Evolutionary conservation across 2,888 invertebrate genomes (phyloP), one percentile per base, ranked within the genome.

Genomic region (Ophonus ardosiacus): DNA sequence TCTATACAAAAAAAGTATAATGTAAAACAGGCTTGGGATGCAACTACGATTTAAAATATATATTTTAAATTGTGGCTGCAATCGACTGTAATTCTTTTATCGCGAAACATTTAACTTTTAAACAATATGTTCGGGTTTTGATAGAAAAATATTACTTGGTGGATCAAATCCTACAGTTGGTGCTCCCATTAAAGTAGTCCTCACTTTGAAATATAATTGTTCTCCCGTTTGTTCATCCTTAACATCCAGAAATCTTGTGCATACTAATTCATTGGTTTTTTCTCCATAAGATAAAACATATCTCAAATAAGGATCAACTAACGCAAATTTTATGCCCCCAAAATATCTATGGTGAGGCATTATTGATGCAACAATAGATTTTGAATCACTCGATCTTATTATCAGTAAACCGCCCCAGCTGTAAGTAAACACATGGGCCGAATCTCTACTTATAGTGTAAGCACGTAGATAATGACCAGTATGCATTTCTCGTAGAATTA

Each of bases 321-420:
- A 87, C 0, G 93, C 93, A 85, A 92, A 92, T 7, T 87, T 87
- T 0, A 93, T 90, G 10, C 95, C 95, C 2, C 90, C 88, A 21
- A 91, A 88, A 21, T 88, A 88, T 79, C 90, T 89, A 87, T 93
- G 93, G 88, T 93, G 93, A 0, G 91, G 87, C 86, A 90, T 87
- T 3, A 90, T 84, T 0, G 88, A 86, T 0, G 88, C 89, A 0
- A 89, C 38, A 0, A 88, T 85, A 5, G 87, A 86, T 10, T 87
- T 85, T 17, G 90, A 87, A 40, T 89, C 88, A 0, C 85, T 71
- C 24, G 88, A 88, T 82, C 91, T 89, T 0, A 92, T 86, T 1
- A 91, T 88, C 0, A 92, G 88, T 17, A 91, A 87, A 1, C 93
- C 93, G 86, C 93, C 93, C 8, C 90, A 89, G 0, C 91, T 91